Evolutionary conservation across 2,888 invertebrate genomes (phyloP).

Genomic region (Branchipolynoe longqiensis): DNA sequence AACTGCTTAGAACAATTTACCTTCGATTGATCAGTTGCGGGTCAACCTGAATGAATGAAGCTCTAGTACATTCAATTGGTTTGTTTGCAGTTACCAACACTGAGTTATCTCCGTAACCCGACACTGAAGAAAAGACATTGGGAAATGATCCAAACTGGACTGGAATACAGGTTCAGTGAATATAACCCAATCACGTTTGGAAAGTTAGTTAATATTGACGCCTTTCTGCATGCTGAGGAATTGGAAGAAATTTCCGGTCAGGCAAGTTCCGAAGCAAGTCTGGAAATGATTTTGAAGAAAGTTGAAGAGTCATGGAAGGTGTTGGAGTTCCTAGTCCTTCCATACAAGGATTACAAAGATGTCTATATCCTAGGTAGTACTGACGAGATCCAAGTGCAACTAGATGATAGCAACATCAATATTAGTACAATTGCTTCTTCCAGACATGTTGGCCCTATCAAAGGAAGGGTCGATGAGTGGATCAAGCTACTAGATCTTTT

Average conservation of each 20-base stretch:
- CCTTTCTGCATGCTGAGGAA: constrained; percentile 88
- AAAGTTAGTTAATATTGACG: constrained; percentile 87
- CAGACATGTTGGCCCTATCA: constrained; percentile 92
- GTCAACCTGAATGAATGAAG: too few species aligned
- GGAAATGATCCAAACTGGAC: constrained; percentile 89
- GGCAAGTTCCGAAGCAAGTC: constrained; percentile 92
- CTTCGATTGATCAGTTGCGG: too few species aligned
- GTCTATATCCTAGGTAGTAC: constrained; percentile 91
- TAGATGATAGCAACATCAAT: constrained; percentile 93
- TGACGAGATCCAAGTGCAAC: constrained; percentile 90
- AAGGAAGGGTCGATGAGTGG: constrained; percentile 92
- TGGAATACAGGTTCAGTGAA: constrained; percentile 87
- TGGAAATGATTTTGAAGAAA: constrained; percentile 90
- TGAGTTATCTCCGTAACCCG: constrained; percentile 91
- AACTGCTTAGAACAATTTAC: too few species aligned
- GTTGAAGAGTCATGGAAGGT: constrained; percentile 92
- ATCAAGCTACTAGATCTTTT: constrained; percentile 89
- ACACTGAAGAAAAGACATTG: constrained; percentile 91
- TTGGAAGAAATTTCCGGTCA: constrained; percentile 93
- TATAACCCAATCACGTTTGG: constrained; percentile 87
- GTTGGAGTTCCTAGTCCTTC: constrained; percentile 89
- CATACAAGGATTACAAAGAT: constrained; percentile 91
- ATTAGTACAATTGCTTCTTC: constrained; percentile 93
- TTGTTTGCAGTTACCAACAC: constrained; percentile 86
- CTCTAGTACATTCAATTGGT: neutral